These are phyloP conservation scores for Drosophila carrolli DNA, from an alignment of 1,140 invertebrate species.

Conservation along the genomic window DNA sequence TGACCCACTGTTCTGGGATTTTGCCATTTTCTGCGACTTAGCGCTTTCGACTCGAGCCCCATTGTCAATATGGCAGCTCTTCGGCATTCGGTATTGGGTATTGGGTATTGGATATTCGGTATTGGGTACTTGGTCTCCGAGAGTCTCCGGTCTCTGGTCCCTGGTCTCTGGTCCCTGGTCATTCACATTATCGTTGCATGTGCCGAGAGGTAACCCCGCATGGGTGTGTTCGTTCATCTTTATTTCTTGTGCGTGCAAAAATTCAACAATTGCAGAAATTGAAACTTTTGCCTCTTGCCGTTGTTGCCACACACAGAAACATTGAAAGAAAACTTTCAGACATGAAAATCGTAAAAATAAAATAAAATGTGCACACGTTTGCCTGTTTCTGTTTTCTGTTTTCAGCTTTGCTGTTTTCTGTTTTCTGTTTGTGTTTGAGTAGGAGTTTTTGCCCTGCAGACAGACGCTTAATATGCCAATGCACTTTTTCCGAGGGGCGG, in stretches of 20 bases:
- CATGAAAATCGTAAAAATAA: slow-evolving; percentile 66
- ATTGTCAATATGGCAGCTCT: slow-evolving; percentile 36
- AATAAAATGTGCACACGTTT: slow-evolving; percentile 75
- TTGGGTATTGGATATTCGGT: neutral
- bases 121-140: neutral
- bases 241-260: slow-evolving; percentile 79
- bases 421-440: slow-evolving; percentile 25
- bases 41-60: slow-evolving; percentile 6
- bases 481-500: slow-evolving; percentile 42
- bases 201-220: neutral
- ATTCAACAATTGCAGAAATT: slow-evolving; percentile 80
- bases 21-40: slow-evolving; percentile 16
- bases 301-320: slow-evolving; percentile 31
- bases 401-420: slow-evolving; percentile 13
- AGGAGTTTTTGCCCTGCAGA: slow-evolving; percentile 33
- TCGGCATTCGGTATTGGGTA: slow-evolving; percentile 2
- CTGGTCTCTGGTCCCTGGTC: slow-evolving; percentile 49
- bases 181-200: slow-evolving; percentile 74
- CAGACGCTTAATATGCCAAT: slow-evolving; percentile 70
- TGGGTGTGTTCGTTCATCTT: slow-evolving; percentile 65
- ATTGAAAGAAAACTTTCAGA: slow-evolving; percentile 51
- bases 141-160: slow-evolving; percentile 21
- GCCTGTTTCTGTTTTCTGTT: slow-evolving; percentile 11
- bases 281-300: slow-evolving; percentile 69
- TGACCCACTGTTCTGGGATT: slow-evolving; percentile 7